Base-by-base conservation (phyloP, 2,888 invertebrate genomes). In the Xestoiulus laeticollis region DNA sequence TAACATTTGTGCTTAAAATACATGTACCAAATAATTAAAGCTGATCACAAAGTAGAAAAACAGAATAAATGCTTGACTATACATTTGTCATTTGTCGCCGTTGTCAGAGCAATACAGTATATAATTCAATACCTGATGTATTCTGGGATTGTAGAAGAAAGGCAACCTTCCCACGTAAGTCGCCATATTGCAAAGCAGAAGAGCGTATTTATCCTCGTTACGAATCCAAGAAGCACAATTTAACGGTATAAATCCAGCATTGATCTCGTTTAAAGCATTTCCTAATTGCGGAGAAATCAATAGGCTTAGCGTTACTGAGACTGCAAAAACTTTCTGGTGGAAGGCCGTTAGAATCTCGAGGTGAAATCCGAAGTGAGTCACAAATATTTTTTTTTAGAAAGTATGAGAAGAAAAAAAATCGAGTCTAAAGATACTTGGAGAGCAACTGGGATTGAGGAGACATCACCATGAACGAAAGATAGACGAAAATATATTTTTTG, bases 241-340 rank as follows among this genome's bases (percentile, higher is more conserved):
- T 22, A 68, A 22, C 22, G 6, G 19, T 12, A 26, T n/a, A 68
- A 68, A 68, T 68, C 59, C 59, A 68, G 22, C 59, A 68, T 68
- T 68, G 59, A 68, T 68, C 59, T 22, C 1, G 59, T 22, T 22
- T 68, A 22, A 68, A 22, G 22, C 22, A 68, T 68, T n/a, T 68
- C 59, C 59, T 68, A 68, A 68, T 68, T 68, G 59, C 22, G 4
- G 22, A 68, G 59, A 68, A 68, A 68, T 68, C 59, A 68, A 68
- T 68, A 68, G 22, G 59, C 22, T 10, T 22, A 8, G 59, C 5
- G 38, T 38, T 38, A 68, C 22, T 4, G 59, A 68, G 59, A 19
- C 59, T 68, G 19, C 0, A 26, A 68, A 26, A 59, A 59, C 16
- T 6, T 19, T n/a, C n/a, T 19, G 8, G 59, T 12, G 22, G 59